phyloP scores from a whole-genome alignment of 2,888 invertebrate species.

The Microctonus brassicae region DNA sequence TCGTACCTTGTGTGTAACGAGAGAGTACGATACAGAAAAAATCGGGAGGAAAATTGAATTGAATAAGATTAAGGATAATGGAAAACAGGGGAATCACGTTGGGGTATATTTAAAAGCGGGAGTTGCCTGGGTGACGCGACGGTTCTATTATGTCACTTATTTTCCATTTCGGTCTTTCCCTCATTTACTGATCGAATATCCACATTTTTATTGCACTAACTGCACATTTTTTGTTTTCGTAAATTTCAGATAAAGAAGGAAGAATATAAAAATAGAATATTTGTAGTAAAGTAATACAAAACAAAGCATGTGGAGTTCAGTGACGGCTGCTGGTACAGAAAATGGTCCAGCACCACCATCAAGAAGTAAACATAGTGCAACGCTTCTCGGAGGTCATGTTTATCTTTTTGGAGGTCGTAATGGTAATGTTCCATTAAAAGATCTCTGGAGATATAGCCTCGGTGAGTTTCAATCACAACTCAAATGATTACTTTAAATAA shows the following conservation, averaged over 20 bases:
- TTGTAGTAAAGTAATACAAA: slow-evolving; percentile 45
- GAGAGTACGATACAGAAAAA: background rate
- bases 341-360: slow-evolving; percentile 75
- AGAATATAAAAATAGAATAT: background rate
- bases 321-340: slow-evolving; percentile 71
- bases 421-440: slow-evolving; percentile 84
- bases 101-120: slow-evolving; percentile 2
- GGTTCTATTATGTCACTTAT: background rate
- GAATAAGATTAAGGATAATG: background rate
- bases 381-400: slow-evolving; percentile 81
- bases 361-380: slow-evolving; percentile 88
- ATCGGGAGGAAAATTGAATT: background rate
- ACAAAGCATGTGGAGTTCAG: slow-evolving; percentile 78
- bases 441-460: slow-evolving; percentile 87
- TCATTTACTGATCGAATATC: background rate
- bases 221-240: background rate
- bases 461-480: slow-evolving; percentile 70
- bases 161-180: background rate
- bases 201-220: background rate
- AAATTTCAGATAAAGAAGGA: slow-evolving; percentile 16
- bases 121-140: slow-evolving; percentile 21
- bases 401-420: slow-evolving; percentile 89
- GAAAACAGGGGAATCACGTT: background rate
- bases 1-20: background rate
- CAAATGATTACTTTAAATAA: too few relatives aligned